Evolutionary conservation across 2,113 vertebrate species (phyloP).

Genomic region (Alethe diademata): DNA sequence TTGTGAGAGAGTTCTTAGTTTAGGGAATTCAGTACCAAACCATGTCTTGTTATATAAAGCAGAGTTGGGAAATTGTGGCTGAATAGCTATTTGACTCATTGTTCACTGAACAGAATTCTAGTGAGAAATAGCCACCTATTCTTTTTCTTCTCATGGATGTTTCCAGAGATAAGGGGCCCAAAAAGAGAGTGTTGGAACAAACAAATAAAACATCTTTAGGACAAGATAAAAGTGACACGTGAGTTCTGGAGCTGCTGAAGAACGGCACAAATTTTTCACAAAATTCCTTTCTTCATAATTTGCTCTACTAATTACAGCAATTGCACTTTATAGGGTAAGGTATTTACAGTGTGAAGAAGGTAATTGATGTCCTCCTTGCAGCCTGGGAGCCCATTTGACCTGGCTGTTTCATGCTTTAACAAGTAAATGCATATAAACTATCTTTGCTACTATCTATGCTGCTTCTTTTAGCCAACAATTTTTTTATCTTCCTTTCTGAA

Average conservation of each 20-base stretch:
- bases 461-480: neutral
- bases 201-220: neutral
- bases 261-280: neutral
- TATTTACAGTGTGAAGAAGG: neutral
- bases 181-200: neutral
- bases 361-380: neutral
- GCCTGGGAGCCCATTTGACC: neutral
- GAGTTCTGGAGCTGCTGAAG: neutral
- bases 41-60: neutral
- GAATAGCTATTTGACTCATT: neutral
- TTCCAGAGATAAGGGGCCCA: neutral
- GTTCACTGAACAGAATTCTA: neutral
- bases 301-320: neutral
- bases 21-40: neutral
- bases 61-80: neutral
- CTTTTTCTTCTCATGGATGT: neutral
- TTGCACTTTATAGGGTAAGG: neutral
- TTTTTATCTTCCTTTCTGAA: neutral
- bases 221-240: neutral
- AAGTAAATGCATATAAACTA: neutral
- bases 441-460: neutral
- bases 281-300: neutral
- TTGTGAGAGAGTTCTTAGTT: neutral
- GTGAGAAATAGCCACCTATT: neutral
- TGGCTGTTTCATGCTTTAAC: neutral